Base-by-base conservation (phyloP, 2,113 vertebrate genomes). In the Rhineura floridana region DNA sequence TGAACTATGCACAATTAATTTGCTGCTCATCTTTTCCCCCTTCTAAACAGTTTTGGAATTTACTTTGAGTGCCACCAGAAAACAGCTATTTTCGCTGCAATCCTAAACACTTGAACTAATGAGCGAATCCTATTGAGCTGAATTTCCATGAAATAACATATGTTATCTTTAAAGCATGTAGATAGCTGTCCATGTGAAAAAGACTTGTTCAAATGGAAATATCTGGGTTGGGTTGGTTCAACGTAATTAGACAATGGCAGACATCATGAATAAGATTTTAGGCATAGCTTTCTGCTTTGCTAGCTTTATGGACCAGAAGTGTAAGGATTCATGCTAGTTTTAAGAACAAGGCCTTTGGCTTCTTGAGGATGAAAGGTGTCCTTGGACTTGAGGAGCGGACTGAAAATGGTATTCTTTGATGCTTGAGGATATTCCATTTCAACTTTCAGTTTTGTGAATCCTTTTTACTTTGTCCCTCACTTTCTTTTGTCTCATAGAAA, bases 31-130 rank as follows among this genome's bases (percentile, higher is more conserved):
- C 48, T 8, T 11, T 52, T 17, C n/a, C 6, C 44, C 83, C 13
- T 48, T 10, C 0, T 75, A 52, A 25, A 9, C 8, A 17, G 25
- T 23, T 33, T 0, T 0, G 85, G 25, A 92, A 63, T 79, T 76
- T 55, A 46, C 75, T n/a, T 28, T 0, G 1, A 25, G 67, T 75
- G 52, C 21, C 48, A 19, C n/a, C 11, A 50, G 62, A 77, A 72
- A 39, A 87, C 86, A 80, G 78, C 39, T 84, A 23, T 85, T 86
- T 70, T 70, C n/a, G 46, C 77, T 85, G 30, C 28, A 84, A 12
- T 72, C 83, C 83, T 73, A 17, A 72, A 52, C 39, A 33, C 13
- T 17, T 6, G 4, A 17, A n/a, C 9, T 52, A 39, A n/a, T 23
- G 30, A 46, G 44, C 76, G 42, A 46, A 1, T 65, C 48, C 48